Base-by-base conservation (phyloP, 1,140 invertebrate species). In the Oscheius sp. region DNA sequence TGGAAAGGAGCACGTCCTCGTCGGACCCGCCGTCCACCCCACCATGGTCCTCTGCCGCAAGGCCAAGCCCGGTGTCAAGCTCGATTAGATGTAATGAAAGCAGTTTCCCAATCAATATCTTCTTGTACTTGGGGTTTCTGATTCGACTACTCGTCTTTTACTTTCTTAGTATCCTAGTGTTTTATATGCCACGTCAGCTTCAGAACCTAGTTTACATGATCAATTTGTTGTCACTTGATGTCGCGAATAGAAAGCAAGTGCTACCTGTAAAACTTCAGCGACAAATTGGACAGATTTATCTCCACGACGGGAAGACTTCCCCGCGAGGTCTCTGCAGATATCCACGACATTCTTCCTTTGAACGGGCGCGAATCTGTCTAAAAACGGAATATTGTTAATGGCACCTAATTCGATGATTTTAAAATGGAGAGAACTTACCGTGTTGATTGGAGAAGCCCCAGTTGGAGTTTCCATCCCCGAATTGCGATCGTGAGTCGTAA, bases 21-120 rank as follows among this genome's bases (percentile, higher is more conserved):
- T 77, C 38, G 78, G 78, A 18, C 79, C 78, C 1, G 59, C 78
- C 34, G 74, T 79, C 28, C 73, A 77, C 45, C 28, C 67, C 31
- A 69, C 34, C 36, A 7, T 64, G 35, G 20, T 79, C 23, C 68
- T 79, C n/a, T 79, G 77, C 67, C 72, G 77, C 58, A 77, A 77
- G 55, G 68, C 68, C 10, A 70, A 76, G 46, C 26, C 72, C n/a
- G 72, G 74, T 64, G 74, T 32, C 73, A 66, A 75, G 73, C 45
- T 75, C 36, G 73, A 75, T 29, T 75, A 70, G 29, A 75, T 34
- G 18, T 62, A 64, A 46, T 49, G 18, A 55, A 55, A n/a, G n/a
- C n/a, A n/a, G n/a, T n/a, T n/a, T n/a, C n/a, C n/a, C n/a, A n/a
- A n/a, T n/a, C n/a, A n/a, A n/a, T n/a, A n/a, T n/a, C n/a, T n/a